Conservation (phyloP, 1,140 invertebrate genomes). For the Mactra quadrangularis region DNA sequence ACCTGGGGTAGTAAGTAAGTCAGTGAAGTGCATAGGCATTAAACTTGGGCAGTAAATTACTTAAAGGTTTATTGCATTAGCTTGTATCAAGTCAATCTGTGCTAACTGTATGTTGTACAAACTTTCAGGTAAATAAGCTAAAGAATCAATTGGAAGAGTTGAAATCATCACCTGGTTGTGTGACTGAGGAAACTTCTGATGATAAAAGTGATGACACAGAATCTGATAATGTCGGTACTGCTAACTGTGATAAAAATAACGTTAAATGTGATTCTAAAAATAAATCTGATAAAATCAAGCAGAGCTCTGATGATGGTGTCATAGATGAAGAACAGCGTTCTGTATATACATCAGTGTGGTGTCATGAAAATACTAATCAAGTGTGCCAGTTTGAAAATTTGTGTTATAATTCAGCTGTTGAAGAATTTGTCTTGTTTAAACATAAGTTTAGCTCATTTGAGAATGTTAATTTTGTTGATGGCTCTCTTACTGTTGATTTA, state of each 20-base stretch:
- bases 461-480: slow-evolving; percentile 67
- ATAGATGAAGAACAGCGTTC: not conserved
- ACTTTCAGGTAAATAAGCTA: slow-evolving; percentile 38
- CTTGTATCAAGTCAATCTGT: too few relatives aligned
- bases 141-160: slow-evolving; percentile 21
- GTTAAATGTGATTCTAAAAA: too few relatives aligned
- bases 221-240: too few relatives aligned
- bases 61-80: too few relatives aligned
- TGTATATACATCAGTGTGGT: slow-evolving; percentile 45
- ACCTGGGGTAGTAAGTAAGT: too few relatives aligned
- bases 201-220: not conserved
- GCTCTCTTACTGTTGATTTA: slow-evolving; percentile 74
- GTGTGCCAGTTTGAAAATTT: slow-evolving; percentile 82
- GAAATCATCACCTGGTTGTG: slow-evolving; percentile 1
- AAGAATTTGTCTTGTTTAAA: slow-evolving; percentile 82
- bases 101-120: too few relatives aligned
- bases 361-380: slow-evolving; percentile 53
- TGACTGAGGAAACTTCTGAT: not conserved
- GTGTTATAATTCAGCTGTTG: slow-evolving; percentile 76
- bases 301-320: not conserved
- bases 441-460: slow-evolving; percentile 67
- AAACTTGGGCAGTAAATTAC: too few relatives aligned
- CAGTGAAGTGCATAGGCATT: too few relatives aligned
- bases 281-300: too few relatives aligned
- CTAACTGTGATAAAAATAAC: too few relatives aligned